These are phyloP conservation scores for Chymomyza caudatula DNA, from an alignment of 2,888 invertebrate genomes.

Conservation along the genomic window DNA sequence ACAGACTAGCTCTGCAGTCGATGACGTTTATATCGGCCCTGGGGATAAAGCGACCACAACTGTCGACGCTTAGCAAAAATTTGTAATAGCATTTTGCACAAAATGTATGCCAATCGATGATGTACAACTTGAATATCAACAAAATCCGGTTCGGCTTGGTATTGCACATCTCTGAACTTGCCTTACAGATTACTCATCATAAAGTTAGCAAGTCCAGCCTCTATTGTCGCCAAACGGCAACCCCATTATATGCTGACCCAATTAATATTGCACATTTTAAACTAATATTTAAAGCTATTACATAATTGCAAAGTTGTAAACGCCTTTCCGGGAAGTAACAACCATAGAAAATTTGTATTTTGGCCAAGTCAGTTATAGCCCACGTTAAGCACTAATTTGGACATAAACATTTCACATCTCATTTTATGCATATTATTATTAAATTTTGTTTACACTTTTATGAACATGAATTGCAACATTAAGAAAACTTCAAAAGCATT, in stretches of 20 bases:
- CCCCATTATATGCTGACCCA: slow-evolving; percentile 42
- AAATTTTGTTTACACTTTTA: slow-evolving; percentile 26
- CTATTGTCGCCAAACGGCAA: background rate
- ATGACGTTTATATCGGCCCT: slow-evolving; percentile 47
- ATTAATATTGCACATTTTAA: slow-evolving; percentile 41
- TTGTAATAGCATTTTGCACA: background rate
- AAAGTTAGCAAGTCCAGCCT: background rate
- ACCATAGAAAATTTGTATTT: slow-evolving; percentile 35
- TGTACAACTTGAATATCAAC: background rate
- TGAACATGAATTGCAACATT: slow-evolving; percentile 30
- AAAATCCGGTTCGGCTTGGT: slow-evolving; percentile 5
- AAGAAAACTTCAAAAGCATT: background rate
- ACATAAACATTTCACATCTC: slow-evolving; percentile 42
- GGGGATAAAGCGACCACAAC: slow-evolving; percentile 34
- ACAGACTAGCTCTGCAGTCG: slow-evolving; percentile 6
- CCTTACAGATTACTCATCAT: background rate
- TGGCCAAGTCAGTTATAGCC: slow-evolving; percentile 42
- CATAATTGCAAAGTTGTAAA: background rate
- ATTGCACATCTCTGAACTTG: background rate
- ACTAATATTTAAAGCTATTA: background rate
- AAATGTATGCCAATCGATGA: slow-evolving; percentile 6
- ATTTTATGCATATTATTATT: slow-evolving; percentile 8
- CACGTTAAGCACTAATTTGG: slow-evolving; percentile 54
- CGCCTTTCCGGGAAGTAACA: slow-evolving; percentile 1
- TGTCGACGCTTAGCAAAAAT: background rate